These are phyloP conservation scores for Spisula solida DNA, from an alignment of 2,888 invertebrate species.

Conservation along the genomic window DNA sequence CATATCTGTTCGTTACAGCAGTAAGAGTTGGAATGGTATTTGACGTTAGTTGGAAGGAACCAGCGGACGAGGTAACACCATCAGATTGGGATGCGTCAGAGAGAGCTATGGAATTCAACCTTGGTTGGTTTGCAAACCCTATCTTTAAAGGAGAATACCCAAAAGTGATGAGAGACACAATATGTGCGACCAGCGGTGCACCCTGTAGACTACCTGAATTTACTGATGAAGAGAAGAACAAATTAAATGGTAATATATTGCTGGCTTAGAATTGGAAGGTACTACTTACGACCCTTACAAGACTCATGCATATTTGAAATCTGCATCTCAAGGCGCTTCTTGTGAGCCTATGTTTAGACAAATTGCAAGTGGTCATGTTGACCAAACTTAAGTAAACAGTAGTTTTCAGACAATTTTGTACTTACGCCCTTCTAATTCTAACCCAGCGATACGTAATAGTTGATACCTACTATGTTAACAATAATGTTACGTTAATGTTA, in stretches of 20 bases:
- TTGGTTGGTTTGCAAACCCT: constrained; percentile 85
- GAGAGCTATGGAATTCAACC: constrained; percentile 74
- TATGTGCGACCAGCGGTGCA: constrained; percentile 53
- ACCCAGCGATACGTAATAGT: too few species aligned
- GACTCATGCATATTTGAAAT: too few species aligned
- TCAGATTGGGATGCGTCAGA: constrained; percentile 80
- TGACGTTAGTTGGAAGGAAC: constrained; percentile 79
- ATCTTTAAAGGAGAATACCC: constrained; percentile 88
- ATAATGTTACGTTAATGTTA: too few species aligned
- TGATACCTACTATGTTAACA: too few species aligned
- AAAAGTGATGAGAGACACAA: constrained; percentile 65
- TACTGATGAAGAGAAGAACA: constrained; percentile 75
- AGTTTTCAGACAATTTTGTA: too few species aligned
- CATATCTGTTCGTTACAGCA: constrained; percentile 43
- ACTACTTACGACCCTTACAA: too few species aligned
- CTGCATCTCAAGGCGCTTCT: too few species aligned
- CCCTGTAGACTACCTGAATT: constrained; percentile 78
- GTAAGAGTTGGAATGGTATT: constrained; percentile 79
- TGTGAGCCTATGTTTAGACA: too few species aligned
- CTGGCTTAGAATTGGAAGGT: too few species aligned
- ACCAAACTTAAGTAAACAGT: too few species aligned
- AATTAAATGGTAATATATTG: constrained; percentile 70
- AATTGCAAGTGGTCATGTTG: too few species aligned
- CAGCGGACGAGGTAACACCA: constrained; percentile 73
- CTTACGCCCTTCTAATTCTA: too few species aligned